Conservation (phyloP, 1,140 invertebrate species). For the Euwallacea fornicatus region DNA sequence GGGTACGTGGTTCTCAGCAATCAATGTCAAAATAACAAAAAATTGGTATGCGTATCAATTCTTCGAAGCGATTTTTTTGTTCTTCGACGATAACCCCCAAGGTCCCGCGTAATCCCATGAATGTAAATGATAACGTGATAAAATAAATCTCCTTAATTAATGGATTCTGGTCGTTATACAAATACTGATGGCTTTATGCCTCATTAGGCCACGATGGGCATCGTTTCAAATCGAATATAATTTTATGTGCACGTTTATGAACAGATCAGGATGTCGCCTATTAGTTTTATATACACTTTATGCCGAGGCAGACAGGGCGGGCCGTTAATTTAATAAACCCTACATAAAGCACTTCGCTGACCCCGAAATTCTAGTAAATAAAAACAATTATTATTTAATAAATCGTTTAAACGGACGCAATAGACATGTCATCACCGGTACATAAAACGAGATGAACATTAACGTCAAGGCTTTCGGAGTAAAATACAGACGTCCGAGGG, state of each 20-base stretch:
- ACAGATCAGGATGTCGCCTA: conserved; percentile 19
- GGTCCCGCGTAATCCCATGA: background rate
- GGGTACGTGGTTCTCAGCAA: no score
- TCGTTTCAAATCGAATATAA: conserved; percentile 14
- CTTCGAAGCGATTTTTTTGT: background rate
- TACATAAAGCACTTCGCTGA: no score
- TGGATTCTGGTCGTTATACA: conserved; percentile 7
- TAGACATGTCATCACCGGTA: conserved; percentile 1
- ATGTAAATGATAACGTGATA: background rate
- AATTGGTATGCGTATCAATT: background rate
- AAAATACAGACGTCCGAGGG: conserved; percentile 10
- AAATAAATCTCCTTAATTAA: conserved; percentile 18
- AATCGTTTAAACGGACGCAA: background rate
- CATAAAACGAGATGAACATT: background rate
- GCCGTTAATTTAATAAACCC: background rate
- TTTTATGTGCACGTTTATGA: conserved; percentile 19
- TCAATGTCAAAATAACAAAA: background rate
- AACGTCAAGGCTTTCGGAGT: conserved; percentile 12
- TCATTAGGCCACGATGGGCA: conserved; percentile 14
- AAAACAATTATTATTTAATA: no score
- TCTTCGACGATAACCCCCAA: background rate
- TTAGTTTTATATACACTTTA: conserved; percentile 18
- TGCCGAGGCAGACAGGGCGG: background rate
- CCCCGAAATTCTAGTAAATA: no score
- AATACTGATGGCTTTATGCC: conserved; percentile 16